Conservation (phyloP, 2,113 vertebrate species). For the Speoplatyrhinus poulsoni region DNA sequence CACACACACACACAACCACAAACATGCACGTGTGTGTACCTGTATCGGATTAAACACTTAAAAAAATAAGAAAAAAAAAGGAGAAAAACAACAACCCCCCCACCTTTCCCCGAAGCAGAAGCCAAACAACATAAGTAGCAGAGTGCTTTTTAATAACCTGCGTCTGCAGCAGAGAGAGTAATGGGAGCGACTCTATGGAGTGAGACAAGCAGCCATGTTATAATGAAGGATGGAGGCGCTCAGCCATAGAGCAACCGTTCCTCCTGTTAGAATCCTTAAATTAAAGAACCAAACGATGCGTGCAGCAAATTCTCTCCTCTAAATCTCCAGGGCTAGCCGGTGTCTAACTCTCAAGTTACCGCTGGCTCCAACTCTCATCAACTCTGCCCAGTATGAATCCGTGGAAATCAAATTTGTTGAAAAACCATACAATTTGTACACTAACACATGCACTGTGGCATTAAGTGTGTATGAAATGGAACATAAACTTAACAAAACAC, state of each 20-base stretch:
- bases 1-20: neutral
- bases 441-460: too few relatives aligned
- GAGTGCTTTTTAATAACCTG: conserved; percentile 71
- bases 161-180: conserved; percentile 66
- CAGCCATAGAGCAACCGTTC: conserved; percentile 71
- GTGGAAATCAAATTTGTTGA: too few relatives aligned
- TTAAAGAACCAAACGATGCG: conserved; percentile 81
- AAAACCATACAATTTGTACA: too few relatives aligned
- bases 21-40: neutral
- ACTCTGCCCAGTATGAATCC: conserved; percentile 20
- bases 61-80: conserved; percentile 15
- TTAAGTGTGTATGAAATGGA: too few relatives aligned
- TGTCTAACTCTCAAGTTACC: conserved; percentile 62
- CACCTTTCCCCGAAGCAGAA: too few relatives aligned
- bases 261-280: conserved; percentile 78
- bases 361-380: conserved; percentile 60
- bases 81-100: conserved; percentile 20
- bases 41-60: conserved; percentile 29
- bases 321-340: conserved; percentile 73
- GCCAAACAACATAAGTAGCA: conserved; percentile 62
- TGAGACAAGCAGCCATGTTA: conserved; percentile 74
- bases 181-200: conserved; percentile 70
- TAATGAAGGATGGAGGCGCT: conserved; percentile 77
- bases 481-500: too few relatives aligned
- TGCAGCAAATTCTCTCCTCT: conserved; percentile 71